Evolutionary conservation across 2,888 invertebrate species (phyloP).

Genomic region (Himalopsyche tibetana): DNA sequence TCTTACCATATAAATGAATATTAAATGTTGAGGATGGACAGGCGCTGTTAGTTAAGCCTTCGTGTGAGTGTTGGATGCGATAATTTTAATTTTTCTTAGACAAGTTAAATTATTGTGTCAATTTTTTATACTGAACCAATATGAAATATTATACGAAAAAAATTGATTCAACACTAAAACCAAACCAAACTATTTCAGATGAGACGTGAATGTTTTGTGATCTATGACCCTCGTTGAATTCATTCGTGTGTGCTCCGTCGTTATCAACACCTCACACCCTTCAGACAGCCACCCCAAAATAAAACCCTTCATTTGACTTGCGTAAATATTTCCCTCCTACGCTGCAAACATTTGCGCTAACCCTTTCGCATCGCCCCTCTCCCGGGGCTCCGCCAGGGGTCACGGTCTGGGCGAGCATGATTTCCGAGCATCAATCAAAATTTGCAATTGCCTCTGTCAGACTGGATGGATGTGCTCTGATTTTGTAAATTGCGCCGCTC

Average conservation of each 20-base stretch:
- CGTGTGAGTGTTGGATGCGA: too few species aligned
- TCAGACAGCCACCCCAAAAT: constrained; percentile 19
- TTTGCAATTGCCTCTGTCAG: constrained; percentile 17
- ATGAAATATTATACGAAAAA: too few species aligned
- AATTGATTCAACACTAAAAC: too few species aligned
- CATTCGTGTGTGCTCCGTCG: background rate
- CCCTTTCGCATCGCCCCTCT: constrained; percentile 44
- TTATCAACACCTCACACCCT: constrained; percentile 34
- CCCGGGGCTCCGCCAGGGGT: constrained; percentile 13
- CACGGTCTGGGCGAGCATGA: constrained; percentile 39
- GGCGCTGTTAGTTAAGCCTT: too few species aligned
- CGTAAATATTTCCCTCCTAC: constrained; percentile 56
- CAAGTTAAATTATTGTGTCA: too few species aligned
- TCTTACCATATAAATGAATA: too few species aligned
- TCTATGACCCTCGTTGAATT: background rate
- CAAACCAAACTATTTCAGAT: too few species aligned
- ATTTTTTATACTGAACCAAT: too few species aligned
- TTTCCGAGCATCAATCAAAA: constrained; percentile 23
- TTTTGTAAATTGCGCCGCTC: constrained; percentile 32
- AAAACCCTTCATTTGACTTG: constrained; percentile 47
- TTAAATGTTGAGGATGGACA: too few species aligned
- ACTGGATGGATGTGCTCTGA: background rate
- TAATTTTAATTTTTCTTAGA: too few species aligned
- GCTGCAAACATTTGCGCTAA: constrained; percentile 54
- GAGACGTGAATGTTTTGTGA: too few species aligned